Conservation (phyloP, 1,140 invertebrate species). For the Cylas formicarius region DNA sequence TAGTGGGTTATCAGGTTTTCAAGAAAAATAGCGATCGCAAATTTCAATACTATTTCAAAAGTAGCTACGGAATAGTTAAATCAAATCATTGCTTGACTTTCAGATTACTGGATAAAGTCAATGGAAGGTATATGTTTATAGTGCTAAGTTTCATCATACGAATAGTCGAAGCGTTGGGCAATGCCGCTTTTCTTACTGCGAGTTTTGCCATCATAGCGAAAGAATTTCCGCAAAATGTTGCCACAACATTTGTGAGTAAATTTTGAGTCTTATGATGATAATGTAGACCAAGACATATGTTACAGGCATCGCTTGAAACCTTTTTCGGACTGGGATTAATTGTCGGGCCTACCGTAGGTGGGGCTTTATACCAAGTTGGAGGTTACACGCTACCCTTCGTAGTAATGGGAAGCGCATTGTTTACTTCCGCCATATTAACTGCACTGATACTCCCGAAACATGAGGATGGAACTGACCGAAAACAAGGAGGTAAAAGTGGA, state of each 20-base stretch:
- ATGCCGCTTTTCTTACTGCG: slow-evolving; percentile 86
- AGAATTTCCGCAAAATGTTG: slow-evolving; percentile 85
- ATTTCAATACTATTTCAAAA: neutral
- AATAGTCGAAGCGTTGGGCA: slow-evolving; percentile 85
- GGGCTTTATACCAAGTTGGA: slow-evolving; percentile 68
- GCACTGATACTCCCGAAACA: slow-evolving; percentile 63
- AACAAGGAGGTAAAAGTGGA: slow-evolving; percentile 56
- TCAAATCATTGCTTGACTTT: slow-evolving; percentile 24
- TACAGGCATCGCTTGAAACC: slow-evolving; percentile 74
- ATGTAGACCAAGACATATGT: too few relatives aligned
- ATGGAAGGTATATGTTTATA: slow-evolving; percentile 78
- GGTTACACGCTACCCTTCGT: slow-evolving; percentile 84
- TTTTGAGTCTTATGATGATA: neutral
- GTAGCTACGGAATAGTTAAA: too few relatives aligned
- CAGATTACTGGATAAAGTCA: slow-evolving; percentile 70
- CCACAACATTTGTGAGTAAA: slow-evolving; percentile 82
- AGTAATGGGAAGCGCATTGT: slow-evolving; percentile 68
- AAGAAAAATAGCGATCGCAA: too few relatives aligned
- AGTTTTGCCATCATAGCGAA: slow-evolving; percentile 90
- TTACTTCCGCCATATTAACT: slow-evolving; percentile 68
- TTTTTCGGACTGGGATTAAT: slow-evolving; percentile 85
- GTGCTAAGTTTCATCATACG: slow-evolving; percentile 77
- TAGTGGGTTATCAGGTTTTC: too few relatives aligned
- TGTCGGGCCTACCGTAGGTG: slow-evolving; percentile 78
- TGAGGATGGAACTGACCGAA: slow-evolving; percentile 49